phyloP scores from a whole-genome alignment of 2,797 vertebrate species.

The Carcharodon carcharias region DNA sequence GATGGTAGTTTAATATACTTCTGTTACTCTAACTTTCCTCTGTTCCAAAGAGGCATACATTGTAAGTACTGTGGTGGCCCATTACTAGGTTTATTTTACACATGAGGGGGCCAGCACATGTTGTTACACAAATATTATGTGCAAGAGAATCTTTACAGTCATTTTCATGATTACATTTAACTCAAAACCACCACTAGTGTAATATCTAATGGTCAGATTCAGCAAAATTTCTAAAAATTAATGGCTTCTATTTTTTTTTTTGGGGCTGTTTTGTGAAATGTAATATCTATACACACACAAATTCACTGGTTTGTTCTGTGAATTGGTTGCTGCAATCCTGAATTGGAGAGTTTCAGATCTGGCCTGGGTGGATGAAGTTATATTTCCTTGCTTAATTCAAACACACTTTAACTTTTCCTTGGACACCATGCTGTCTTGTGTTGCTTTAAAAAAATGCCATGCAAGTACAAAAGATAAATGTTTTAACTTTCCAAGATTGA shows the following conservation, averaged over 20 bases:
- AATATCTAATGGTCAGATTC: neutral
- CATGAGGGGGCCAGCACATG: neutral
- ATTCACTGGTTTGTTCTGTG: neutral
- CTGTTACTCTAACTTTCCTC: neutral
- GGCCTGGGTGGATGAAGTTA: neutral
- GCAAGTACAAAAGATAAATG: neutral
- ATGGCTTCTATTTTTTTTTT: neutral
- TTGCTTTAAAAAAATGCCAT: neutral
- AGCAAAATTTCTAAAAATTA: neutral
- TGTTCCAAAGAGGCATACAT: neutral
- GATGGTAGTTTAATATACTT: neutral
- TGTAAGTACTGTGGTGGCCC: too few species aligned
- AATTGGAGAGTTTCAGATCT: neutral
- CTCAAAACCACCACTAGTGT: neutral
- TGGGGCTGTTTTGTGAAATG: neutral
- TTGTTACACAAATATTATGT: neutral
- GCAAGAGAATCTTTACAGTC: neutral
- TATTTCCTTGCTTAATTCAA: neutral
- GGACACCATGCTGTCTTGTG: neutral
- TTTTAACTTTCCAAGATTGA: neutral
- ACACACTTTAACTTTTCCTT: neutral
- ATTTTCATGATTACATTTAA: neutral
- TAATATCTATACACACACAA: neutral
- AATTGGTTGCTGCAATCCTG: neutral
- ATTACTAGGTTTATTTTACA: neutral